Evolutionary conservation across 2,113 vertebrate genomes (phyloP), one percentile per base, ranked within the genome.

Genomic region (Sinocyclocheilus anshuiensis): DNA sequence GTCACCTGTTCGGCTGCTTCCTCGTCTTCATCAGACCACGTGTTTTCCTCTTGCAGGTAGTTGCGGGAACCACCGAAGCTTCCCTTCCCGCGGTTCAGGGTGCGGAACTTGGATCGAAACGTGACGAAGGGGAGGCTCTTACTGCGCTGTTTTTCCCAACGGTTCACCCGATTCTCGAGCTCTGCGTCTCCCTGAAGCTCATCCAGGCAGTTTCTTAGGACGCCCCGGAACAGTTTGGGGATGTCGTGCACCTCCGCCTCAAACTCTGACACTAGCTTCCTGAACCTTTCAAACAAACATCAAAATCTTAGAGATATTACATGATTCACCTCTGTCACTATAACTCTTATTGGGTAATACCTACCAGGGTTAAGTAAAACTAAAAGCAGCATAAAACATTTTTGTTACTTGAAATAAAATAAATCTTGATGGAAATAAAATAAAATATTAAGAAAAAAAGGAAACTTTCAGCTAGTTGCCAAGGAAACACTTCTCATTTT

Each of bases 231-330:
- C 7, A 96, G 86, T 3, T 94, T 93, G 0, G 94, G 92, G 42
- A 96, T 94, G 83, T 96, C 95, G 0, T 92, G 91, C 22, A 95
- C 94, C 1, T 96, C 95, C 0, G 94, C 94, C 87, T 96, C 94
- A 90, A 95, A 93, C 89, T 96, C 93, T 1, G 91, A 91, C 89
- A 96, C 93, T 83, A 95, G 50, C 80, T 91, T 94, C 83, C 95
- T 91, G 90, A 96, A 96, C 91, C 95, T 95, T 90, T 18, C 1
- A 3, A 76, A 61, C 63, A 79, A 36, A 59, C 0, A 50, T 15
- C 74, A 76, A 18, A 77, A 6, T 22, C 18, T 72, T 4, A 72
- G 18, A 72, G 69, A 4, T 39, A 22, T 67, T 39, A 4, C 33
- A 1, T 72, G 69, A 72, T 4, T 69, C 24, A 29, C 65, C 65